Base-by-base conservation (phyloP, 2,888 invertebrate species). In the Tenthredo notha region DNA sequence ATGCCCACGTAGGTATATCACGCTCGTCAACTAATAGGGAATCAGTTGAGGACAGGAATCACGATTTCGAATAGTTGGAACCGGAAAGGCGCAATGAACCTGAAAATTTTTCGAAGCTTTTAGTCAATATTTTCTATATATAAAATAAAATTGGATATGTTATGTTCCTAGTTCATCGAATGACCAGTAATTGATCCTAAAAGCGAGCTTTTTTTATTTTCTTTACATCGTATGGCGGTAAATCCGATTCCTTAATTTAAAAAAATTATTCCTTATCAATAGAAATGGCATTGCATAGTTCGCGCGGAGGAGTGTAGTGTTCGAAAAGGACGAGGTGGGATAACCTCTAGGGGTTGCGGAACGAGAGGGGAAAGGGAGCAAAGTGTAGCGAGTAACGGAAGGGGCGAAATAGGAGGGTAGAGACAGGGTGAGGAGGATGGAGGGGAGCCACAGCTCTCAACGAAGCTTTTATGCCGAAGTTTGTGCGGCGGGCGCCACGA, bases 181-280 rank as follows among this genome's bases (percentile, higher is more conserved):
- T n/a, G 7, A 54, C n/a, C 54, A 7, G 18, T n/a, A 7, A 54
- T 54, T 54, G n/a, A n/a, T n/a, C 54, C n/a, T n/a, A 7, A n/a
- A 54, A n/a, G n/a, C n/a, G n/a, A 54, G n/a, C n/a, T 61, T 25
- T 25, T 61, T 61, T 9, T 25, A 12, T 25, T 61, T 25, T 61
- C 25, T 10, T 61, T 10, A 12, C 25, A 61, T 61, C 61, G 3
- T 10, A 61, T 25, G 25, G 61, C 21, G 21, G 21, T 18, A 58
- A 21, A 7, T 58, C 21, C 7, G 18, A 21, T 58, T 65, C 0
- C 25, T 4, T 21, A 9, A 65, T 25, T 25, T 67, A 12, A 0
- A 70, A 91, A 91, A 91, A 91, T 91, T 91, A 91, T 91, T 88
- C 90, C 91, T 90, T 90, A 90, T 91, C 91, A 89, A 91, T 91